Base-by-base conservation (phyloP, 1,140 invertebrate genomes). In the Caenorhabditis brenneri region DNA sequence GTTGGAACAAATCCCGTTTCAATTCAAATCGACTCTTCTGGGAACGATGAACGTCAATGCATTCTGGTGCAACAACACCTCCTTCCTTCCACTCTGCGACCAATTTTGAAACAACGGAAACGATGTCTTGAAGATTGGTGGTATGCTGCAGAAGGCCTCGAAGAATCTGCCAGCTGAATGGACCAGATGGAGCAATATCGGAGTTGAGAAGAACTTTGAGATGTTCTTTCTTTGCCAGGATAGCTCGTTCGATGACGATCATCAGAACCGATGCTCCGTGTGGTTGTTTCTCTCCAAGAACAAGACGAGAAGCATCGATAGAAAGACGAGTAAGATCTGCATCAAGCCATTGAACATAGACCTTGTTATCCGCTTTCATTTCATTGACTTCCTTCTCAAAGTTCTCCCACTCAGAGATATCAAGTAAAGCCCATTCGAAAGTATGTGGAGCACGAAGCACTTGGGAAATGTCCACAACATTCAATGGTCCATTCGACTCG, bases 401-500 rank as follows among this genome's bases (percentile, higher is more conserved):
- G 27, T 42, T 19, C 3, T 58, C 22, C 48, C 51, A 51, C 31
- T 51, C 48, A 4, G 48, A 80, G 2, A 42, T 19, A 80, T 51
- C 48, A 16, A 80, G 22, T 51, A 81, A 33, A 36, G 65, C 74
- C 42, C 42, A 74, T 69, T 83, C 82, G 24, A 83, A 83, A 12
- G 49, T 36, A 29, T 51, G 48, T 49, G 82, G 82, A 27, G 82
- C 69, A 36, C 74, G 33, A n/a, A 83, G 58, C 2, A 65, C 82
- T 24, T 65, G 49, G 36, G 82, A 83, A 39, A 83, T 83, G 27
- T 83, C 82, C 2, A 83, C 39, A 12, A 83, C 39, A 39, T 83
- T 65, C 22, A 83, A 31, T 27, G 82, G 82, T 29, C 49, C 65
- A 42, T 10, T 74, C 10, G 65, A 42, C 65, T 74, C 65, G n/a